These are phyloP conservation scores for Battus philenor DNA, from an alignment of 1,140 invertebrate genomes.

Conservation along the genomic window DNA sequence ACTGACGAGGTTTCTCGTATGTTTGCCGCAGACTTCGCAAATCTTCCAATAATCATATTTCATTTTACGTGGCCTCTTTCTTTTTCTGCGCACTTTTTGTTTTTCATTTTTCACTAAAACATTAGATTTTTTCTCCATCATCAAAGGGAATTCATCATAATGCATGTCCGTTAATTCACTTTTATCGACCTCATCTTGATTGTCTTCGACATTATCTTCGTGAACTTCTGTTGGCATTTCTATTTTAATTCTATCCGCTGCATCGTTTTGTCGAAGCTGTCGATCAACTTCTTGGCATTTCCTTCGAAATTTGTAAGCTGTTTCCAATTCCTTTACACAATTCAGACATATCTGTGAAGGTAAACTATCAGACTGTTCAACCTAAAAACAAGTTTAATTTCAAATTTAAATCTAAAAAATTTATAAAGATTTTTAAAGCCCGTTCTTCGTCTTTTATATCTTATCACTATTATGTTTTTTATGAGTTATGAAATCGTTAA, in stretches of 20 bases:
- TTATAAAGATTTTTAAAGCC: too few species aligned
- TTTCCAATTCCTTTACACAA: slow-evolving; percentile 57
- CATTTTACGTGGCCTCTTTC: slow-evolving; percentile 37
- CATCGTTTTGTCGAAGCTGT: slow-evolving; percentile 31
- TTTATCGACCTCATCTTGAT: slow-evolving; percentile 20
- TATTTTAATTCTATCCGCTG: slow-evolving; percentile 36
- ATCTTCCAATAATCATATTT: slow-evolving; percentile 69
- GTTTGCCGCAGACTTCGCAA: slow-evolving; percentile 69
- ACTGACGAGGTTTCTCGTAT: slow-evolving; percentile 65
- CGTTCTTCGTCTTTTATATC: too few species aligned
- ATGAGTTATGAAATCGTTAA: too few species aligned
- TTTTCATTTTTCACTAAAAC: slow-evolving; percentile 30
- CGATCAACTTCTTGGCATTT: slow-evolving; percentile 64
- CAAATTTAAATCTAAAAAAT: too few species aligned
- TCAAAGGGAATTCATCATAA: slow-evolving; percentile 27
- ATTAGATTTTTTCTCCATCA: slow-evolving; percentile 18
- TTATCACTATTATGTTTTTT: too few species aligned
- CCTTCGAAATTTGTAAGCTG: slow-evolving; percentile 62
- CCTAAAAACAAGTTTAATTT: too few species aligned
- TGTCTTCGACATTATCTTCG: slow-evolving; percentile 19
- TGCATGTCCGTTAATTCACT: slow-evolving; percentile 24
- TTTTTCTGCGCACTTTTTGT: slow-evolving; percentile 25
- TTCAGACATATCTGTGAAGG: slow-evolving; percentile 61
- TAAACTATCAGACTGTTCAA: slow-evolving; percentile 52
- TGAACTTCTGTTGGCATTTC: slow-evolving; percentile 29